Conservation (phyloP, 92 coral and sea anemone species). For the Actinostola sp. region DNA sequence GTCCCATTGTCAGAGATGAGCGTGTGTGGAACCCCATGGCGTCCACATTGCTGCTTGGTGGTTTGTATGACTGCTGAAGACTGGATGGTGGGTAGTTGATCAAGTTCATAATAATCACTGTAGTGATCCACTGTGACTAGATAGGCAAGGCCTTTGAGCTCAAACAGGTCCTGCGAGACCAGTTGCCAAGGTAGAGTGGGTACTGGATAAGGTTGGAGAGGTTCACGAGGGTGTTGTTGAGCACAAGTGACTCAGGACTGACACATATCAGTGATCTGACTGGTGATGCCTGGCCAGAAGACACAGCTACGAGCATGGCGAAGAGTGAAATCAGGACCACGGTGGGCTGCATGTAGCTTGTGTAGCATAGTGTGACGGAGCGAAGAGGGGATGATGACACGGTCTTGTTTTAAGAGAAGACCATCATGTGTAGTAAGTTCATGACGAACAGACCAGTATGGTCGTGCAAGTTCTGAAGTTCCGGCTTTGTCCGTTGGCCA, state of each 20-base stretch:
- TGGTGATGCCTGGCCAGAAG: slow-evolving; percentile 61
- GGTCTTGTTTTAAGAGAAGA: slow-evolving; percentile 70
- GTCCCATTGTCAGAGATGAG: slow-evolving; percentile 36
- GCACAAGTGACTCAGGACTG: slow-evolving; percentile 60
- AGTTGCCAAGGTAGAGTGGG: not conserved
- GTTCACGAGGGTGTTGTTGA: too few relatives aligned
- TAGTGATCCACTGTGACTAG: slow-evolving; percentile 32
- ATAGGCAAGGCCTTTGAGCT: not conserved
- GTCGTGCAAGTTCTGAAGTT: too few relatives aligned
- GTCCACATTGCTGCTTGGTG: not conserved
- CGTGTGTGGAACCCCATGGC: not conserved
- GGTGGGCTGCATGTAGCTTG: slow-evolving; percentile 68
- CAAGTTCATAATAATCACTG: slow-evolving; percentile 24
- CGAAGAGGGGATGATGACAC: slow-evolving; percentile 53
- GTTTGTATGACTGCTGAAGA: slow-evolving; percentile 11
- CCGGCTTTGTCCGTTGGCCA: too few relatives aligned
- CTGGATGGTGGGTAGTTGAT: not conserved
- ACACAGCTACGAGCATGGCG: slow-evolving; percentile 65
- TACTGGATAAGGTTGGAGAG: too few relatives aligned
- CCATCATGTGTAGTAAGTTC: too few relatives aligned
- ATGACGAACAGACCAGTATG: too few relatives aligned
- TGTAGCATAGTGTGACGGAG: slow-evolving; percentile 33
- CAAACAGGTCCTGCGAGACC: not conserved
- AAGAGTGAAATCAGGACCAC: slow-evolving; percentile 54
- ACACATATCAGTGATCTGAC: slow-evolving; percentile 54